These are phyloP conservation scores for Rhabditoides inermis DNA, from an alignment of 2,888 invertebrate genomes.

Conservation along the genomic window DNA sequence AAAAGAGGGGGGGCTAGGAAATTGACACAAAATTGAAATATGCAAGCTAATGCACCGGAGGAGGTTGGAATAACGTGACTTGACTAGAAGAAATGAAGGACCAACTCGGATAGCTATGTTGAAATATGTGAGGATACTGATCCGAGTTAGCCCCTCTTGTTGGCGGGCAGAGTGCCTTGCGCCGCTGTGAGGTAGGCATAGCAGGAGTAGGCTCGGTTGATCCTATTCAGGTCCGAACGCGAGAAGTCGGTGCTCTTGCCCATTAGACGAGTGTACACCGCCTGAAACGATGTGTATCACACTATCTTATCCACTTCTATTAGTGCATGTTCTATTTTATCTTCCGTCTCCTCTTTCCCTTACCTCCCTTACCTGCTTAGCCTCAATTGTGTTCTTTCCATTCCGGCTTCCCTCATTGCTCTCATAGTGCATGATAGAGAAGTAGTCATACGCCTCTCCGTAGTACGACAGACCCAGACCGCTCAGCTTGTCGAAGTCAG, in stretches of 20 bases:
- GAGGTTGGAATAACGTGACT: too few species aligned
- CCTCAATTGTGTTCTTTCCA: constrained; percentile 48
- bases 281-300: too few species aligned
- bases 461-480: constrained; percentile 47
- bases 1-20: too few species aligned
- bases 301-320: too few species aligned
- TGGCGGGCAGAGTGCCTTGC: too few species aligned
- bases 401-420: constrained; percentile 40
- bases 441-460: constrained; percentile 48
- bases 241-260: constrained; percentile 48
- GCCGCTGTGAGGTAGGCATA: too few species aligned
- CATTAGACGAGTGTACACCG: constrained; percentile 43
- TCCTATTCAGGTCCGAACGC: constrained; percentile 41
- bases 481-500: constrained; percentile 47
- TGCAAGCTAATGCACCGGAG: too few species aligned
- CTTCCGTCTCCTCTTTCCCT: not conserved
- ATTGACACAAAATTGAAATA: too few species aligned
- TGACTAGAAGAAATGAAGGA: too few species aligned
- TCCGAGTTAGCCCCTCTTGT: too few species aligned
- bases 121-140: too few species aligned
- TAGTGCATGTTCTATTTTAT: not conserved
- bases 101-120: too few species aligned
- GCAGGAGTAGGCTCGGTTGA: constrained; percentile 46
- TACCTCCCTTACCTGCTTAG: constrained; percentile 13
- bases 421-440: constrained; percentile 49